Evolutionary conservation across 2,888 invertebrate genomes (phyloP).

Genomic region (Sycophila texana): DNA sequence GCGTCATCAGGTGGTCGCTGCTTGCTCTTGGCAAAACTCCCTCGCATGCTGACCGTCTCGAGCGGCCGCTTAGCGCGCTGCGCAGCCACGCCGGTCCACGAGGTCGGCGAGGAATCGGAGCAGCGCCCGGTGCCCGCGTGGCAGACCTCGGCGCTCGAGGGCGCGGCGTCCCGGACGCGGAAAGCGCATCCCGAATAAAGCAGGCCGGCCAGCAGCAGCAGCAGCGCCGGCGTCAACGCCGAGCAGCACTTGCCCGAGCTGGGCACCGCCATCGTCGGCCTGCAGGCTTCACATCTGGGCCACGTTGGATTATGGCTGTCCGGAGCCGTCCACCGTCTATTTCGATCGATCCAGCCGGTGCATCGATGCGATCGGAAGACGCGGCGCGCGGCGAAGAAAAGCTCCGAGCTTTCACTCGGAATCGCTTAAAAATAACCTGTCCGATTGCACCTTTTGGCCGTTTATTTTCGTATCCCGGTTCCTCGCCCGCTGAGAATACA

Average conservation of each 20-base stretch:
- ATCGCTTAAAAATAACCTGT: too few species aligned
- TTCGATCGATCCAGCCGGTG: constrained; percentile 12
- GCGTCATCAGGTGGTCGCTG: constrained; percentile 64
- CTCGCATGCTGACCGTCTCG: constrained; percentile 60
- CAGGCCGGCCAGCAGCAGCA: constrained; percentile 60
- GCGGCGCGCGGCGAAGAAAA: too few species aligned
- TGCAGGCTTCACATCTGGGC: constrained; percentile 49
- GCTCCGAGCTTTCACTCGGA: too few species aligned
- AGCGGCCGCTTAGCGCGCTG: constrained; percentile 50
- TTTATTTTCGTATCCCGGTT: too few species aligned
- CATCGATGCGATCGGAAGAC: neutral
- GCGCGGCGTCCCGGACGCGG: constrained; percentile 66
- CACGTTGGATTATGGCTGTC: neutral
- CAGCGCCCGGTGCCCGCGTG: constrained; percentile 63
- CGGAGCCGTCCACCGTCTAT: constrained; percentile 17
- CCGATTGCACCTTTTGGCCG: too few species aligned
- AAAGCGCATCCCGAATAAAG: constrained; percentile 68
- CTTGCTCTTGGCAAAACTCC: constrained; percentile 58
- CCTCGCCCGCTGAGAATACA: too few species aligned
- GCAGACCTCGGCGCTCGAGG: constrained; percentile 57
- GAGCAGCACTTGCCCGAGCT: constrained; percentile 66
- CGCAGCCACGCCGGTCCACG: neutral
- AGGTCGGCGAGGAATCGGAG: neutral
- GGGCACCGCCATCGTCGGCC: constrained; percentile 69
- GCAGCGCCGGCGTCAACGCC: constrained; percentile 43